phyloP scores from a whole-genome alignment of 2,113 vertebrate species.

The Leptocoma aspasia region DNA sequence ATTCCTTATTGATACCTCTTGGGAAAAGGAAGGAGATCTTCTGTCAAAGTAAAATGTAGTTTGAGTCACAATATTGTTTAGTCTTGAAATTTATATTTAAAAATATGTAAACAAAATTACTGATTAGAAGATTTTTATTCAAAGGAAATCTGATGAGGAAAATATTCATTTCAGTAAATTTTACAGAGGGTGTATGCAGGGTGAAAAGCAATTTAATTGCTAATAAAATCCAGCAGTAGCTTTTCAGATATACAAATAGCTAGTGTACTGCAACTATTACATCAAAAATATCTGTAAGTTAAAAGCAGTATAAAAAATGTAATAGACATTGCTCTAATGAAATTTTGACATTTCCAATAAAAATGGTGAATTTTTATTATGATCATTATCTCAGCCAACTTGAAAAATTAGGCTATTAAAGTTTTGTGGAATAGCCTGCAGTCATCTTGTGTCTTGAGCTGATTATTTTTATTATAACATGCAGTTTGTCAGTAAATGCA shows the following conservation, averaged over 20 bases:
- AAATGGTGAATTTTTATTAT: not conserved
- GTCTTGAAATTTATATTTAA: not conserved
- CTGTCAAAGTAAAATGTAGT: not conserved
- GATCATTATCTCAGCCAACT: not conserved
- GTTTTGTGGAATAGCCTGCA: not conserved
- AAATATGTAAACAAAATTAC: not conserved
- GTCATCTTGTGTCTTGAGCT: not conserved
- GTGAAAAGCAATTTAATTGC: not conserved
- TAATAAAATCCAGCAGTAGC: not conserved
- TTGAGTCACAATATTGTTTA: not conserved
- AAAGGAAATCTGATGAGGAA: not conserved
- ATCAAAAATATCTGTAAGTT: not conserved
- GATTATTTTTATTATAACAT: not conserved
- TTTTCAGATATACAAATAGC: not conserved
- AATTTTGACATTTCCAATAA: not conserved
- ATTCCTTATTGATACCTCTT: not conserved
- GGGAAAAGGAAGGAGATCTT: not conserved
- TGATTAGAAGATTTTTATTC: not conserved
- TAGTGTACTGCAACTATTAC: not conserved
- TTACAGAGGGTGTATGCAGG: not conserved
- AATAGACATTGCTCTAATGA: not conserved
- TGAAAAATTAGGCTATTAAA: constrained; percentile 9
- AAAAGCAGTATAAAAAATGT: not conserved
- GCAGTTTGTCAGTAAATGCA: not conserved
- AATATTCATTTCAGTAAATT: not conserved